phyloP scores from a whole-genome alignment of 2,113 vertebrate genomes.

The Elgaria multicarinata region DNA sequence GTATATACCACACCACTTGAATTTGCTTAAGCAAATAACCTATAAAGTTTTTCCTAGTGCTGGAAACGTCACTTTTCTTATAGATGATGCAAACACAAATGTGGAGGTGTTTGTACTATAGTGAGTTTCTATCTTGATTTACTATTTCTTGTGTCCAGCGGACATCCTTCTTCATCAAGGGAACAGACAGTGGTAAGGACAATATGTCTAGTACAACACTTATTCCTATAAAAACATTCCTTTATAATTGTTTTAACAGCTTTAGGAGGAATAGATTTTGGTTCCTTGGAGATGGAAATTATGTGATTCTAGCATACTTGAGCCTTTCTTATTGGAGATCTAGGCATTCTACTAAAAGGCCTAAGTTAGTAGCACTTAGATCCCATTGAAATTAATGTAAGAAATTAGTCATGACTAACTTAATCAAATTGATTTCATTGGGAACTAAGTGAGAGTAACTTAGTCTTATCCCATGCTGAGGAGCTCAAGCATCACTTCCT shows the following conservation, averaged over 20 bases:
- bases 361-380: not conserved
- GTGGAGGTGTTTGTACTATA: not conserved
- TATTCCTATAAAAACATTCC: not conserved
- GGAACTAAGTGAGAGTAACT: not conserved
- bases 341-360: not conserved
- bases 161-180: not conserved
- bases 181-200: not conserved
- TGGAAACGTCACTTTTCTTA: not conserved
- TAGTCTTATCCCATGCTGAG: conserved; percentile 40
- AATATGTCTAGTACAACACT: not conserved
- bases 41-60: not conserved
- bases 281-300: not conserved
- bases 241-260: not conserved
- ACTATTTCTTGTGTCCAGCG: not conserved
- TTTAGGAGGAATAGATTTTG: not conserved
- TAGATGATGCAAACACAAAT: not conserved
- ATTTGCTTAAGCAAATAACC: not conserved
- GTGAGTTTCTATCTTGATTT: not conserved
- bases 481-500: conserved; percentile 47
- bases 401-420: not conserved
- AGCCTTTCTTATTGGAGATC: not conserved
- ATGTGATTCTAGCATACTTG: not conserved
- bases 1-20: not conserved
- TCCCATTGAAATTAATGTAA: not conserved
- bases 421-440: not conserved